Evolutionary conservation across 2,797 vertebrate genomes (phyloP), one percentile per base, ranked within the genome.

Genomic region (Sebastes steindachneri): DNA sequence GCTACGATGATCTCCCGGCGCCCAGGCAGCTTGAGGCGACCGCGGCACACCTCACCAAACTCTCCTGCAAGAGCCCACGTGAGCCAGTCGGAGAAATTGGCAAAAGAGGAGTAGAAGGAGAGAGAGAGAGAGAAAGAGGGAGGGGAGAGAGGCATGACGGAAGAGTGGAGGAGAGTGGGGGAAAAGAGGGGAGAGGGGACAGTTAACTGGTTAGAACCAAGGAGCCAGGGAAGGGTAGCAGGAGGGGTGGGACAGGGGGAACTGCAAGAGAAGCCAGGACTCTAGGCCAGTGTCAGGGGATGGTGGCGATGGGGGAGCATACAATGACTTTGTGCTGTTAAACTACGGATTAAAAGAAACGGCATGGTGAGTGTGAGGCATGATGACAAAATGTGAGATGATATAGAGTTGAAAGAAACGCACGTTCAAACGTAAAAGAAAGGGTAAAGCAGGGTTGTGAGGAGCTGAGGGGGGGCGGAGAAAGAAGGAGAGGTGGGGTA

Each of bases 1-100:
- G 98, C 98, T 85, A 99, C 98, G 0, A 99, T 98, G 92, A 99
- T 98, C 92, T 99, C 98, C 0, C 98, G 94, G 15, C 98, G 97
- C n/a, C 98, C 98, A 0, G 98, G 98, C 58, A 98, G 95, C 93
- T 99, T 99, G 78, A 99, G 96, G 23, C 98, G 97, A n/a, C 98
- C 98, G 0, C 98, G 96, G 69, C 98, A 99, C 79, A 99, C 98
- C 86, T 99, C 98, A 0, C 98, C 98, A 8, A 99, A 99, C 95
- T 99, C 98, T 91, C 98, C 98, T 99, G 95, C 0, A 87, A 72
- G 72, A 92, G 68, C 19, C 89, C 64, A 91, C 73, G 89, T 71
- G 54, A 76, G 86, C 92, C 82, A 90, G 91, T 78, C 83, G 88
- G 87, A 90, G 64, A 90, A 86, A 89, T 37, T 48, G 79, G 83